phyloP scores from a whole-genome alignment of 1,140 invertebrate genomes.

The Hylaeus volcanicus region DNA sequence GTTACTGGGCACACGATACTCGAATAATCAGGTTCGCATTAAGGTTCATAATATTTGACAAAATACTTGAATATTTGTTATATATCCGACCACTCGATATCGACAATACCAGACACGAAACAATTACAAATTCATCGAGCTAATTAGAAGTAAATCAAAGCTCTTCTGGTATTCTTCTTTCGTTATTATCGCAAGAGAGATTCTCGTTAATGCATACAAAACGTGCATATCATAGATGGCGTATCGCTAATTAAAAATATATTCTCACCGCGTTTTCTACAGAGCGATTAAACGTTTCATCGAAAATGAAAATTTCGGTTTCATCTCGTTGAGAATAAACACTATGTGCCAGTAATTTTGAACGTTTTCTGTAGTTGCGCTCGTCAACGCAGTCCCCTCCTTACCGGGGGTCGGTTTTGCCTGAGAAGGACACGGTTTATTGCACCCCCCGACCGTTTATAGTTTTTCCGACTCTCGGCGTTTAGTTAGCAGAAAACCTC shows the following conservation, averaged over 20 bases:
- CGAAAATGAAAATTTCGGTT: too few species aligned
- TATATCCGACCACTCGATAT: not conserved
- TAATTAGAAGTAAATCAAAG: constrained; percentile 4
- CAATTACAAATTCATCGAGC: not conserved
- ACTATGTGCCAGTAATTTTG: too few species aligned
- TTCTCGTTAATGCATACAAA: not conserved
- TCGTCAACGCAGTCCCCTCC: too few species aligned
- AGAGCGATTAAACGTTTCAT: too few species aligned
- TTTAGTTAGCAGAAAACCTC: too few species aligned
- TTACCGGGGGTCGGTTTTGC: too few species aligned
- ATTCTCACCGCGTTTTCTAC: not conserved
- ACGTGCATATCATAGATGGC: not conserved
- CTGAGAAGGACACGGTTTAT: too few species aligned
- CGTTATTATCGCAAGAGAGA: not conserved
- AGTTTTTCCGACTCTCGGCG: too few species aligned
- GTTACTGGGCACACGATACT: constrained; percentile 1
- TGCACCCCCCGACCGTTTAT: too few species aligned
- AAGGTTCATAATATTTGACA: not conserved
- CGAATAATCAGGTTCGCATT: constrained; percentile 10
- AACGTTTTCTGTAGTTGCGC: too few species aligned
- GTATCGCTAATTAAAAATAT: not conserved
- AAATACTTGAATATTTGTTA: constrained; percentile 14
- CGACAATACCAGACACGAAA: not conserved
- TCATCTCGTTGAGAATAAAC: too few species aligned
- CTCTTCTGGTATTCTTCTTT: constrained; percentile 1